These are phyloP conservation scores for Macquaria ambigua DNA, from an alignment of 2,113 vertebrate species.

Conservation along the genomic window DNA sequence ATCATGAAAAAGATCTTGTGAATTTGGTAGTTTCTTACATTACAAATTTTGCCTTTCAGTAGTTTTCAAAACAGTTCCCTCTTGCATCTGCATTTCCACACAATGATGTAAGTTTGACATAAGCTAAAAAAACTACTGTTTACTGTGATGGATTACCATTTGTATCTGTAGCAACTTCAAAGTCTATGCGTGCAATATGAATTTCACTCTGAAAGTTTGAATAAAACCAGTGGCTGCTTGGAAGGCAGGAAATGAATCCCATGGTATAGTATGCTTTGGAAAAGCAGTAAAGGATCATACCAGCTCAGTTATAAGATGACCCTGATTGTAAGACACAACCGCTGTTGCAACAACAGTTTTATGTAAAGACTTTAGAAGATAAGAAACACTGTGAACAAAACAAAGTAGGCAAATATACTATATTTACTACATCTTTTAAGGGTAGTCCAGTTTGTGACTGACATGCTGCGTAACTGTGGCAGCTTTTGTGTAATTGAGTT, in stretches of 20 bases:
- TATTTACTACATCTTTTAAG: background rate
- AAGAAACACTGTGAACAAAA: background rate
- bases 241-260: background rate
- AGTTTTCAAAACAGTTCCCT: slow-evolving; percentile 22
- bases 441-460: background rate
- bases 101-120: background rate
- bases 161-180: background rate
- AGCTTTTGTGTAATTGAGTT: background rate
- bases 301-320: background rate
- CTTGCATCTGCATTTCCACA: background rate
- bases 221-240: background rate
- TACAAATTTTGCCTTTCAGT: slow-evolving; percentile 38
- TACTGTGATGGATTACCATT: slow-evolving; percentile 28
- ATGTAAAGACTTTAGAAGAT: background rate
- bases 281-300: background rate
- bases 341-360: background rate
- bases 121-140: background rate
- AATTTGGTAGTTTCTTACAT: slow-evolving; percentile 6
- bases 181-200: background rate
- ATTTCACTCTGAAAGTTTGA: slow-evolving; percentile 18
- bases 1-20: slow-evolving; percentile 27
- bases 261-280: background rate
- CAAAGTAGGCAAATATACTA: background rate
- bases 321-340: background rate
- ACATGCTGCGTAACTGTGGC: background rate